Evolutionary conservation across 2,113 vertebrate species (phyloP).

Genomic region (Phycodurus eques): DNA sequence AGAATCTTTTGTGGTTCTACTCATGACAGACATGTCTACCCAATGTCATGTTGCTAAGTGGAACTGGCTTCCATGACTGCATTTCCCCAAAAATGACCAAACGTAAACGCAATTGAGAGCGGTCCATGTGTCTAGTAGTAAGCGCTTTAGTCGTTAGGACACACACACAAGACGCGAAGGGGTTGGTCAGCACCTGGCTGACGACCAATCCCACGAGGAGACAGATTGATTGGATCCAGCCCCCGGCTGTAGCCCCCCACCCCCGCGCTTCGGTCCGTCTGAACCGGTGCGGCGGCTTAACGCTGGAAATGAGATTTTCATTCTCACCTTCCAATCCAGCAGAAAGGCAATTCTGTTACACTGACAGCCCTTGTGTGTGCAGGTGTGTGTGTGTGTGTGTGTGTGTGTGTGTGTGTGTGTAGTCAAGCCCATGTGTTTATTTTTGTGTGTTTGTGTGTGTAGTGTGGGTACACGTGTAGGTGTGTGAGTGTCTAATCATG

Average conservation of each 20-base stretch:
- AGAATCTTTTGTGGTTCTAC: neutral
- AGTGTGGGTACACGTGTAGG: slow-evolving; percentile 11
- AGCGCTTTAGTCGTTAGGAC: slow-evolving; percentile 18
- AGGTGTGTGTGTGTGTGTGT: slow-evolving; percentile 6
- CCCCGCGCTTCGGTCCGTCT: slow-evolving; percentile 20
- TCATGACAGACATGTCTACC: neutral
- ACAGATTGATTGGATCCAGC: slow-evolving; percentile 59
- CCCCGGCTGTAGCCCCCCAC: slow-evolving; percentile 32
- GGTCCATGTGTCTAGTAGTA: neutral
- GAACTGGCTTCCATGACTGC: neutral
- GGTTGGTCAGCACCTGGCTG: slow-evolving; percentile 55
- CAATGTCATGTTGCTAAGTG: neutral
- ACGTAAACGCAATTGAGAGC: neutral
- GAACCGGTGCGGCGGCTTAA: slow-evolving; percentile 43
- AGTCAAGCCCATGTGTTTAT: slow-evolving; percentile 1
- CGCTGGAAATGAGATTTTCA: slow-evolving; percentile 70
- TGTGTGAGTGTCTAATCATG: neutral
- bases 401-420: slow-evolving; percentile 17
- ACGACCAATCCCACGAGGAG: slow-evolving; percentile 52
- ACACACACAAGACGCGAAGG: slow-evolving; percentile 41
- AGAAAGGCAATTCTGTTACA: slow-evolving; percentile 44
- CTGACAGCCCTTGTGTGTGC: slow-evolving; percentile 14
- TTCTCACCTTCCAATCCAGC: slow-evolving; percentile 63
- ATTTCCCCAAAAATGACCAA: neutral
- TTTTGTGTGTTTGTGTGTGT: slow-evolving; percentile 15